A percentile compares a stretch with the other conserved stretches of the same genome.
Conservation (phyloP, 1,140 invertebrate species). For the Sinonovacula constricta region DNA sequence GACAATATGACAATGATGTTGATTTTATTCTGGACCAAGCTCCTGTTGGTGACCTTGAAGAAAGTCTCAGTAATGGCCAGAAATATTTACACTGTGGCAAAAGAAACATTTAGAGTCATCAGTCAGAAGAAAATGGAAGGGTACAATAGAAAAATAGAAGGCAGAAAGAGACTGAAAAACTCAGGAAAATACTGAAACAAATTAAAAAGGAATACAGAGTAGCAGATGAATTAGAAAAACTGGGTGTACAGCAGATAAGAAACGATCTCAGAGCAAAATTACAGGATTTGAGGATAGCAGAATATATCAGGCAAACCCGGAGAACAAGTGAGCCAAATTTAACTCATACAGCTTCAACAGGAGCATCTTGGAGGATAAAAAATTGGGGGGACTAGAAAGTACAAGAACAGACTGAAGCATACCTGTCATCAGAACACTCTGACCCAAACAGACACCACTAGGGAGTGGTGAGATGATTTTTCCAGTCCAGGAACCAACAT, state of each 20-base stretch:
- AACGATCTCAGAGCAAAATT: neutral
- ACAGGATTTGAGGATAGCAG: conserved; percentile 20
- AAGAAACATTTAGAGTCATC: no score
- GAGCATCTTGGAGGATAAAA: neutral
- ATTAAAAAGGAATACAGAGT: conserved; percentile 22
- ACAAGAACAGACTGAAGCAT: neutral
- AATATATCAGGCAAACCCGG: conserved; percentile 18
- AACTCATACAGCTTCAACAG: conserved; percentile 8
- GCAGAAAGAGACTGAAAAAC: conserved; percentile 15
- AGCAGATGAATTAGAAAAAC: conserved; percentile 21
- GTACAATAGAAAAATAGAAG: no score
- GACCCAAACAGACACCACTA: neutral
- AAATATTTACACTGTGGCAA: no score
- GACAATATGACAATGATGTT: neutral
- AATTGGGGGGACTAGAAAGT: neutral
- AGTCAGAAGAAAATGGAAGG: no score
- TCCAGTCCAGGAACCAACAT: neutral
- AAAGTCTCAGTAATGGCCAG: no score
- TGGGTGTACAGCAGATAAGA: conserved; percentile 20
- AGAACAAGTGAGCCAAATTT: conserved; percentile 11
- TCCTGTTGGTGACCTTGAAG: no score
- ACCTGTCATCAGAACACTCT: neutral
- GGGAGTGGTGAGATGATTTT: no score
- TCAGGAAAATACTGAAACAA: neutral
- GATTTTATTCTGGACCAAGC: no score